Base-by-base conservation (phyloP, 2,888 invertebrate genomes). In the Hybos culiciformis region DNA sequence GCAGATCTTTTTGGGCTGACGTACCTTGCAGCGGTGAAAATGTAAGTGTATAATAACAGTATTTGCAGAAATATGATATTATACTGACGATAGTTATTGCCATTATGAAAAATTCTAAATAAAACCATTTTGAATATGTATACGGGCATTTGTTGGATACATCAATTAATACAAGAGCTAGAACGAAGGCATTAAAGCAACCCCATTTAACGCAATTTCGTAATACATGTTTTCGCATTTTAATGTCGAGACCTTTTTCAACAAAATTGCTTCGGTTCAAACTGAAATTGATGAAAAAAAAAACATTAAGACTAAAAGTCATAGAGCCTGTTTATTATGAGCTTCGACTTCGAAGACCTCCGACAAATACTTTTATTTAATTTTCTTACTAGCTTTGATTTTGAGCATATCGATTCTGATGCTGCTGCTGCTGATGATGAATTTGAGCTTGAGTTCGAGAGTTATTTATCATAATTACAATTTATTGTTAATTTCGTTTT, bases 1-100 rank as follows among this genome's bases (percentile, higher is more conserved):
- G 57, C 14, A 77, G 59, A 50, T 63, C 62, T 50, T 70, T 69
- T 50, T 78, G 77, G 36, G 63, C 61, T 8, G 63, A 57, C 12
- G 69, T 74, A 2, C 75, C 62, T 2, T 57, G 49, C 12, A 76
- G 63, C 5, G 72, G 70, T 37, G 55, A 54, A 4, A 52, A 54
- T 15, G 52, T 64, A 9, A 69, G 57, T 12, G 62, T 58, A 46
- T 67, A 66, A 51, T 63, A 63, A 2, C 68, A 53, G 52, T 72
- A 75, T 50, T 61, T 67, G 17, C 57, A 50, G 36, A 74, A 60
- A 53, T 77, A 73, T 49, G 71, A 72, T 3, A 71, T 11, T 1
- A 70, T 60, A 51, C 75, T 75, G 1, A 74, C 47, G 2, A 58
- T 63, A 37, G 73, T 59, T 48, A 74, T 53, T 2, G 61, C 46